phyloP scores from a whole-genome alignment of 2,113 vertebrate species.

The Marmota flaviventris region DNA sequence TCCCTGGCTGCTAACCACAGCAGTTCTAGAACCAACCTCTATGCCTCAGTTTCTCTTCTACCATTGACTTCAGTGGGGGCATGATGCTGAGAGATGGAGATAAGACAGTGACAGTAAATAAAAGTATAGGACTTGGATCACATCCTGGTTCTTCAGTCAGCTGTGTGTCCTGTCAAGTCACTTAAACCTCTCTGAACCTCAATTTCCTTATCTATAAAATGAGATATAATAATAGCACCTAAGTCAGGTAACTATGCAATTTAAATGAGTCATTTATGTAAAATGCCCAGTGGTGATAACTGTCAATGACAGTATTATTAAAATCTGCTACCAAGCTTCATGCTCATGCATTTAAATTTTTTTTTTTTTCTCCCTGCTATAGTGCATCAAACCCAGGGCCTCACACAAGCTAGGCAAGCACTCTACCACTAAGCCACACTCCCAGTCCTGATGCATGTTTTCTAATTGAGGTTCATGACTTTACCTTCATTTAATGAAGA shows the following conservation, averaged over 20 bases:
- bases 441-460: not conserved
- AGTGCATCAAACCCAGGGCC: not conserved
- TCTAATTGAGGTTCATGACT: slow-evolving; percentile 5
- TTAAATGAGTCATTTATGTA: not conserved
- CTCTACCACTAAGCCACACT: not conserved
- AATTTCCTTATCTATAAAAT: not conserved
- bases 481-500: not conserved
- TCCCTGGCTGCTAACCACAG: not conserved
- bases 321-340: not conserved
- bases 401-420: not conserved
- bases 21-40: not conserved
- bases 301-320: not conserved
- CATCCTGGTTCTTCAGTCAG: not conserved
- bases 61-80: not conserved
- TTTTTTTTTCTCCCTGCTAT: too few species aligned
- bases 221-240: not conserved
- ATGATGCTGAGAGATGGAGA: not conserved
- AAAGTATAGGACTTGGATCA: not conserved
- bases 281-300: not conserved
- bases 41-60: slow-evolving; percentile 38
- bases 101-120: not conserved
- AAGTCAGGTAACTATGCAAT: not conserved
- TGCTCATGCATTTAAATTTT: too few species aligned
- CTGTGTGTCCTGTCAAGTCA: not conserved
- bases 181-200: not conserved